A percentile compares a stretch with the other conserved stretches of the same genome.
phyloP scores from a whole-genome alignment of 1,140 invertebrate species.

The Trichomalopsis sarcophagae region DNA sequence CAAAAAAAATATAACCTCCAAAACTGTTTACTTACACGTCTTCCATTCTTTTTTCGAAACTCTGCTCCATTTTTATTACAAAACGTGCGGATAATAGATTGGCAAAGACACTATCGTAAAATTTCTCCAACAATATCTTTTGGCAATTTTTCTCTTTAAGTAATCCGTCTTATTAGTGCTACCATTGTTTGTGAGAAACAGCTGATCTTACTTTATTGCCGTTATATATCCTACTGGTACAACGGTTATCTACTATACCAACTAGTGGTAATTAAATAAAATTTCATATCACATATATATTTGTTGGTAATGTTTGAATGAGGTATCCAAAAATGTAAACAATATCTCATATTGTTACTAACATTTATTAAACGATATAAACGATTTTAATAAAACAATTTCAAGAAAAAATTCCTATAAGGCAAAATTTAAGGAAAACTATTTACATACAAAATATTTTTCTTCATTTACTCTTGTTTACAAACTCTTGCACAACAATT shows the following conservation, averaged over 20 bases:
- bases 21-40: slow-evolving; percentile 66
- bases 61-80: slow-evolving; percentile 66
- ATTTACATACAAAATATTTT: too few species aligned
- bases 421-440: too few species aligned
- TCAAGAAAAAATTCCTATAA: not conserved
- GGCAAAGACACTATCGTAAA: not conserved
- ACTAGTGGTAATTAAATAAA: not conserved
- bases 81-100: not conserved
- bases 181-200: not conserved
- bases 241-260: not conserved
- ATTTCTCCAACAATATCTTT: not conserved
- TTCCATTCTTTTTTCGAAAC: slow-evolving; percentile 69
- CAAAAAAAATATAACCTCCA: slow-evolving; percentile 35
- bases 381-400: not conserved
- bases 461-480: too few species aligned
- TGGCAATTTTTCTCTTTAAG: too few species aligned
- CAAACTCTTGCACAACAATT: not conserved
- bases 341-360: too few species aligned
- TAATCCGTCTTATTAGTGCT: not conserved
- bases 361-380: not conserved
- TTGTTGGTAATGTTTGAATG: too few species aligned
- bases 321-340: too few species aligned
- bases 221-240: too few species aligned
- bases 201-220: too few species aligned
- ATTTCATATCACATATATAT: too few species aligned